Base-by-base conservation (phyloP, 2,888 invertebrate genomes). In the Xanthia togata region DNA sequence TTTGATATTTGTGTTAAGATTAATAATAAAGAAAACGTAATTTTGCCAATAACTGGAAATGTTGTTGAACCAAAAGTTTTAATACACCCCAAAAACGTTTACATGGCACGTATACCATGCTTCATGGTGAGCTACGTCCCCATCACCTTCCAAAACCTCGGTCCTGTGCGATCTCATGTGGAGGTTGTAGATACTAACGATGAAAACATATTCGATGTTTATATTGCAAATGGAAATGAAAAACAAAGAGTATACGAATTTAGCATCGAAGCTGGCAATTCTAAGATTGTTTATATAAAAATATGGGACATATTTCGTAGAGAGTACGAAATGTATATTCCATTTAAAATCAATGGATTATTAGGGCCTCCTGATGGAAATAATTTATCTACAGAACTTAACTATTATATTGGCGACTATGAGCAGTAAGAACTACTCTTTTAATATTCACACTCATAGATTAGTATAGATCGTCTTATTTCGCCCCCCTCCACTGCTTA, bases 281-380 rank as follows among this genome's bases (percentile, higher is more conserved):
- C 94, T 3, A 96, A 94, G 87, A 93, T 91, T 0, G 91, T 96
- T 67, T 96, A 87, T 81, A 91, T 96, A 71, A 95, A 94, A 93
- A 92, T 96, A 23, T 91, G 76, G 81, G 96, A 95, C 81, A 84
- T 90, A 83, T 95, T 92, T 88, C 91, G 95, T 70, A 92, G 96
- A 81, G 97, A 97, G 78, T 97, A 97, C 87, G 96, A 97, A 71
- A 97, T 97, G 90, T 97, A 94, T 84, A 92, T 97, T 71, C 97
- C 97, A 0, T 95, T 97, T 78, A 93, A 97, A 87, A 92, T 97
- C 31, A 97, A 97, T 87, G 95, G 94, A 72, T 90, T 97, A 62
- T 85, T 97, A 68, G 97, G 97, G 0, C 97, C 97, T 12, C 96
- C 97, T 9, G 85, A 92, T 83, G 78, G 92, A 87, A 87, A 92